Conservation (phyloP, 1,140 invertebrate genomes). For the Venustaconcha ellipsiformis region DNA sequence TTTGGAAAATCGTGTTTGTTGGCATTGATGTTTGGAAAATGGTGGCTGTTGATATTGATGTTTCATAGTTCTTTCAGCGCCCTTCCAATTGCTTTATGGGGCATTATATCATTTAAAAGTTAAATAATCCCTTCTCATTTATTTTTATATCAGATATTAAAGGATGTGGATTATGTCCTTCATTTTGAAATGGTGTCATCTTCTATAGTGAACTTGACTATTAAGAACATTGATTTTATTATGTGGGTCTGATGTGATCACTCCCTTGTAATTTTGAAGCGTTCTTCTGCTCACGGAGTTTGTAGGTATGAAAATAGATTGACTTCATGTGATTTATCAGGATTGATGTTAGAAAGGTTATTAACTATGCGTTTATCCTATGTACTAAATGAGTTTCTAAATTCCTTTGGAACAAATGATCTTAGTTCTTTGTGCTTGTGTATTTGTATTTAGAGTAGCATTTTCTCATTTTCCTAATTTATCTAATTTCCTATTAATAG, state of each 20-base stretch:
- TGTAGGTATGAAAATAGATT: constrained; percentile 27
- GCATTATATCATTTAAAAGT: constrained; percentile 11
- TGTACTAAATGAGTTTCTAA: constrained; percentile 8
- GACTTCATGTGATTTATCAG: constrained; percentile 1
- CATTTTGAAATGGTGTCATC: constrained; percentile 1
- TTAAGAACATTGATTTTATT: constrained; percentile 11
- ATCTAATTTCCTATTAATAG: no score
- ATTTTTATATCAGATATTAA: constrained; percentile 11
- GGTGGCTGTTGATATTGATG: neutral
- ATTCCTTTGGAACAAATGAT: constrained; percentile 11
- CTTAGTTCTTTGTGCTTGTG: constrained; percentile 4
- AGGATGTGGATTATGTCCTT: constrained; percentile 12
- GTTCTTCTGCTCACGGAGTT: constrained; percentile 5
- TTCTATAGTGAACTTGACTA: neutral
- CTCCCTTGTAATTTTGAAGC: constrained; percentile 2
- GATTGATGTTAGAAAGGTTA: constrained; percentile 6
- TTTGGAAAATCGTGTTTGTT: constrained; percentile 17
- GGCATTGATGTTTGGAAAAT: no score
- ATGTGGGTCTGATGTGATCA: constrained; percentile 1
- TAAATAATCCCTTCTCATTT: constrained; percentile 4
- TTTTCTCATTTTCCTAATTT: no score
- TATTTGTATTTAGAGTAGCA: neutral
- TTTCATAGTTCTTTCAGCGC: constrained; percentile 1
- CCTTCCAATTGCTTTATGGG: constrained; percentile 10
- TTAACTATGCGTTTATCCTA: constrained; percentile 17